These are phyloP conservation scores for Tupaia tana DNA, from an alignment of 2,113 vertebrate genomes.

Conservation along the genomic window DNA sequence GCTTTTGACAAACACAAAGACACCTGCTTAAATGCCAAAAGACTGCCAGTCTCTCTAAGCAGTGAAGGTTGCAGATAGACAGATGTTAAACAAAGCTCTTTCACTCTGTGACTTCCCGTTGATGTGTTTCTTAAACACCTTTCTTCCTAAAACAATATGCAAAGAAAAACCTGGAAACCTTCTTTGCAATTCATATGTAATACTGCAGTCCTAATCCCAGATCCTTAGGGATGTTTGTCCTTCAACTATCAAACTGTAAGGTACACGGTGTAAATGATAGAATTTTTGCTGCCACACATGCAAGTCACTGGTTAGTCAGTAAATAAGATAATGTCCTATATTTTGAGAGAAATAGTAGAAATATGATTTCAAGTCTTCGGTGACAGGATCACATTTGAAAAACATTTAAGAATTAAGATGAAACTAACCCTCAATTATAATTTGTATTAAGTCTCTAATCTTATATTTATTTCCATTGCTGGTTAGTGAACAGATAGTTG, in stretches of 20 bases:
- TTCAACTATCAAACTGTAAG: not conserved
- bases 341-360: constrained; percentile 29
- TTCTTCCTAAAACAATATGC: constrained; percentile 51
- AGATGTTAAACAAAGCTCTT: constrained; percentile 61
- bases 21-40: not conserved
- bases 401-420: constrained; percentile 13
- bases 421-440: constrained; percentile 22
- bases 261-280: not conserved
- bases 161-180: constrained; percentile 29
- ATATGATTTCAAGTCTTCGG: not conserved
- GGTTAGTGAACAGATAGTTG: not conserved
- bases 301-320: not conserved
- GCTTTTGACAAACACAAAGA: constrained; percentile 34
- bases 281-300: not conserved
- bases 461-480: constrained; percentile 5
- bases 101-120: constrained; percentile 10
- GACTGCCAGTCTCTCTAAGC: not conserved
- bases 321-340: not conserved
- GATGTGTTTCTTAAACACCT: constrained; percentile 32
- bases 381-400: not conserved
- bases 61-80: constrained; percentile 15
- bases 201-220: not conserved
- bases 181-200: constrained; percentile 23
- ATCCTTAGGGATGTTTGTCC: not conserved
- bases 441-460: constrained; percentile 23